These are phyloP conservation scores for Adelosebastes latens DNA, from an alignment of 2,797 vertebrate genomes.

Conservation along the genomic window DNA sequence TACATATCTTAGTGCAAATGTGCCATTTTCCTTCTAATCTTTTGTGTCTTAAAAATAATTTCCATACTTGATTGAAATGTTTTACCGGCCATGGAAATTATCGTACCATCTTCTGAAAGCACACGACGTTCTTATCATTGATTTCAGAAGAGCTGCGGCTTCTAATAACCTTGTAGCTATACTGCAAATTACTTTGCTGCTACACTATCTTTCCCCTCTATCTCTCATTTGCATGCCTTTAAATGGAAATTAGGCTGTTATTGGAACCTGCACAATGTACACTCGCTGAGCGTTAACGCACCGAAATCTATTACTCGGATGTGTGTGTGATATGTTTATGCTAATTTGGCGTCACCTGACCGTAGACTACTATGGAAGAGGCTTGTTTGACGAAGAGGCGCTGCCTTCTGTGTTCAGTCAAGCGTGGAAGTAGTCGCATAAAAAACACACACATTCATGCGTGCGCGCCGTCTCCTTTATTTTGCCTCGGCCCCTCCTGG, in stretches of 20 bases:
- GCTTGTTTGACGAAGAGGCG: constrained; percentile 23
- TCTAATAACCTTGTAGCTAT: constrained; percentile 41
- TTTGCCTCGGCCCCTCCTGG: constrained; percentile 59
- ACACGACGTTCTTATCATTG: not conserved
- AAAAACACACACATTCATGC: constrained; percentile 7
- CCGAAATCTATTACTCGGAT: constrained; percentile 51
- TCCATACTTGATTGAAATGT: not conserved
- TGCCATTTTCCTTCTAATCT: not conserved
- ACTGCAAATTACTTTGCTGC: constrained; percentile 21
- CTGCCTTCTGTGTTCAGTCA: constrained; percentile 41
- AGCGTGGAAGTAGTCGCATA: constrained; percentile 23
- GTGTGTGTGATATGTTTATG: constrained; percentile 54
- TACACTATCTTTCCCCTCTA: not conserved
- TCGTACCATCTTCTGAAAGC: not conserved
- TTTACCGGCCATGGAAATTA: not conserved
- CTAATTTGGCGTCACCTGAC: constrained; percentile 46
- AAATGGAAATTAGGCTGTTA: constrained; percentile 54
- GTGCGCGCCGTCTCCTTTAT: constrained; percentile 54
- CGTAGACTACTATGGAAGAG: not conserved
- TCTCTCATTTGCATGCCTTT: constrained; percentile 51
- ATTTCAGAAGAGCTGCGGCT: constrained; percentile 7
- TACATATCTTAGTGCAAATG: not conserved
- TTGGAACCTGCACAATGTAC: constrained; percentile 8
- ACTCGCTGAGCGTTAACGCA: constrained; percentile 8
- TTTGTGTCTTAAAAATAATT: not conserved